Evolutionary conservation across 2,797 vertebrate species (phyloP), one percentile per base, ranked within the genome.

Genomic region (Melanotaenia pygmaea): DNA sequence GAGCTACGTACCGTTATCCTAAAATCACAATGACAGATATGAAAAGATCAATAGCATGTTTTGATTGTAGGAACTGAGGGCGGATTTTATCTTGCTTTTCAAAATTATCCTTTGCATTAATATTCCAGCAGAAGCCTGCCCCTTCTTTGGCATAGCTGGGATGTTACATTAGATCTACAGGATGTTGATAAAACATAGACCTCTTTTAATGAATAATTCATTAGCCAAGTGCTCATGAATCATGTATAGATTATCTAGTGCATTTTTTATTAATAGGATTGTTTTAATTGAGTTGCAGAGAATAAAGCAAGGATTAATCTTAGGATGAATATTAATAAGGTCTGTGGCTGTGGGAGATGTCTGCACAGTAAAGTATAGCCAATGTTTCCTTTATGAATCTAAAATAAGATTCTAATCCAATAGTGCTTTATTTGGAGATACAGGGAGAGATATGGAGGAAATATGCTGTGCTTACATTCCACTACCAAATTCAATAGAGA

Each of bases 251-350:
- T 93, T 91, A 94, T 91, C 89, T 83, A 85, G 82, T 60, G 67
- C 89, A 95, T 95, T 92, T 93, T 91, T 95, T 95, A 95, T 94
- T 94, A 94, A 94, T 92, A 89, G 84, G 86, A 93, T 92, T 94
- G 91, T 93, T 89, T 93, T 93, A 93, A 95, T 94, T 94, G 90
- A 93, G 91, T 93, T 88, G 88, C 77, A 66, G 84, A 74, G 90
- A 92, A 93, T 92, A 93, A 94, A 94, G 90, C 72, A 79, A 67
- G 77, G 89, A 94, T 95, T 94, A 86, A 94, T 94, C 86, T 93
- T 51, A 32, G 72, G 45, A 86, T 92, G 85, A 93, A 93, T 93
- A 94, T 94, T 90, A 93, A 94, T 92, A 82, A 79, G 74, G 38
- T 79, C 59, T 37, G 81, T 24, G 28, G 82, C 74, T 76, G 71